Evolutionary conservation across 2,797 vertebrate genomes (phyloP), one percentile per base, ranked within the genome.

Genomic region (Choloepus didactylus): DNA sequence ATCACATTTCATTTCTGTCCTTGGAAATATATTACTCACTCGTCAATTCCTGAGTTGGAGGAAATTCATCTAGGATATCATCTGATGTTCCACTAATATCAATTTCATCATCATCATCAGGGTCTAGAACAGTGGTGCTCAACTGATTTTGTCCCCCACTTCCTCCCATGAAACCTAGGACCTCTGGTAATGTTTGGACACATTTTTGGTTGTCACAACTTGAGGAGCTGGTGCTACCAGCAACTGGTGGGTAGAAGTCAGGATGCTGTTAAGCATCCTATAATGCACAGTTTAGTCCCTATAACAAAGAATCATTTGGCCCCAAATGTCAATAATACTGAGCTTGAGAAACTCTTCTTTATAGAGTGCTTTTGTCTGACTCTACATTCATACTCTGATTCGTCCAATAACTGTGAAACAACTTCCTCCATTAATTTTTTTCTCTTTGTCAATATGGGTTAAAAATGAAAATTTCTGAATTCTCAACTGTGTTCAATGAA

Each of bases 401-500:
- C 76, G 27, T 81, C 15, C 87, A 87, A 87, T 64, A 90, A 38
- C 15, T 83, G 18, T 35, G n/a, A 64, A 93, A 83, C 64, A 83
- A n/a, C 38, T 80, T 83, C 54, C 19, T 79, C 31, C 67, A 9
- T 69, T 56, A 81, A 49, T 86, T 80, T 87, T 76, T 11, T 56
- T 70, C 11, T 86, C 44, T 92, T 67, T 81, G 81, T 16, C 38
- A 67, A 44, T 92, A 75, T 49, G 12, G 46, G 25, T 93, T 11
- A 46, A 92, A 93, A 87, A 35, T 80, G 25, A 62, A 73, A 89
- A 86, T 41, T 81, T 91, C 59, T 79, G 54, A 94, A 90, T 90
- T 86, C 31, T 70, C 38, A 85, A 41, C 25, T 54, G 49, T 75
- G 44, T 81, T 29, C 62, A 96, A 35, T 59, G 46, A 93, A 72